phyloP scores from a whole-genome alignment of 2,888 invertebrate genomes.

The Troglohyphantes excavatus region DNA sequence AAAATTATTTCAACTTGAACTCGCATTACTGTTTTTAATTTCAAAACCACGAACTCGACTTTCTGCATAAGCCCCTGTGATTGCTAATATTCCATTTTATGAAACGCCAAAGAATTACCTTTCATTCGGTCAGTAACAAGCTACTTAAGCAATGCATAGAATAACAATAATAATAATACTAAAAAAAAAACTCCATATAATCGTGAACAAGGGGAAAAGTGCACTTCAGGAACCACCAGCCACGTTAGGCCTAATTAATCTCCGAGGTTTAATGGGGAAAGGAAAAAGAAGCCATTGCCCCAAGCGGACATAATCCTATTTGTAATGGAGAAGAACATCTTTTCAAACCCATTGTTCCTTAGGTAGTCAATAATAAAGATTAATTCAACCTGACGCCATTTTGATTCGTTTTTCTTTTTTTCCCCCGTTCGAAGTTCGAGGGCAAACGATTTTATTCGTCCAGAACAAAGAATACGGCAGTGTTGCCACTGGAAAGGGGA shows the following conservation, averaged over 20 bases:
- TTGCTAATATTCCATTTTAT: neutral
- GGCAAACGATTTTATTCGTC: constrained; percentile 58
- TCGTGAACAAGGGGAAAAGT: constrained; percentile 43
- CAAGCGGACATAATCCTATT: constrained; percentile 67
- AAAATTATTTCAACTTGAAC: neutral
- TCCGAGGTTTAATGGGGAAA: constrained; percentile 56
- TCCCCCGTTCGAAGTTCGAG: neutral
- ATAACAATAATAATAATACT: neutral
- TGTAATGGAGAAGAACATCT: constrained; percentile 75
- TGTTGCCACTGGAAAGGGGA: constrained; percentile 24
- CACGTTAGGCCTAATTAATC: constrained; percentile 63
- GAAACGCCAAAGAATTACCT: neutral
- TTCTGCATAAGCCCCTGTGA: neutral
- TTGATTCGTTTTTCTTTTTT: constrained; percentile 40
- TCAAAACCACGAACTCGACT: neutral
- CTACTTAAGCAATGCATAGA: neutral
- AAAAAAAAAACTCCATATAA: constrained; percentile 24
- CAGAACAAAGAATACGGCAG: constrained; percentile 39
- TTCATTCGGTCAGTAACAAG: neutral
- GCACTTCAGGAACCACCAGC: constrained; percentile 23
- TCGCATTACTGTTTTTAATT: neutral
- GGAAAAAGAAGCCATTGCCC: constrained; percentile 26
- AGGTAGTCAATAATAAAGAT: constrained; percentile 77
- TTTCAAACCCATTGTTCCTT: constrained; percentile 72
- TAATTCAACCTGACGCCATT: constrained; percentile 64